Base-by-base conservation (phyloP, 2,888 invertebrate species). In the Hirudinaria manillensis region DNA sequence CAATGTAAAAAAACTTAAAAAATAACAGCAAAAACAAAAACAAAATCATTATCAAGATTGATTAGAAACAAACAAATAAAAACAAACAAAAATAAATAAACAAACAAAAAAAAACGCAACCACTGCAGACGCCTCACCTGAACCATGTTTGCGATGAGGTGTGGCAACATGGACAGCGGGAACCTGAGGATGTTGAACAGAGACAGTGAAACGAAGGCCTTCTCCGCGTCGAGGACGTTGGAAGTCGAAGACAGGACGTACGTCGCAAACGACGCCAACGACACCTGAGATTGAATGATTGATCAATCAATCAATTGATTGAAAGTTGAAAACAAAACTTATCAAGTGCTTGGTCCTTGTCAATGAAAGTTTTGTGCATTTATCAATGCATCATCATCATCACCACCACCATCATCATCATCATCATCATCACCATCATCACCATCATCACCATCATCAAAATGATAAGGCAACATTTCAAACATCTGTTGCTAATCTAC, bases 161-260 rank as follows among this genome's bases (percentile, higher is more conserved):
- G 83, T 0, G 87, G 86, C 76, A 94, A 88, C 85, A 93, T 89
- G 80, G 91, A 90, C 87, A 95, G 88, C 77, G 94, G 94, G 86
- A 94, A 89, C 84, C 93, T 89, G 85, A 95, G 90, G 81, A 92
- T 90, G 87, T 91, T 92, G 88, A 95, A 94, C 81, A 95, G 88
- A 55, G 93, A 89, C 82, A 95, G 88, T 79, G 93, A 90, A 75
- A 94, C 94, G 87, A 95, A 94, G 77, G 92, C 91, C 85, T 89
- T 91, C 84, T 90, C 88, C 34, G 93, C 90, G 81, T 91, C 91
- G 85, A 95, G 87, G 79, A 90, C 85, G 86, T 94, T 89, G 81
- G 84, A 83, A 13, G 82, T 86, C n/a, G 77, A 77, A 78, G 82
- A 81, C 81, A 91, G 87, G 80, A 93, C 89, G 87, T 90, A 95